Conservation (phyloP, 92 coral and sea anemone species). For the Porites lobata region DNA sequence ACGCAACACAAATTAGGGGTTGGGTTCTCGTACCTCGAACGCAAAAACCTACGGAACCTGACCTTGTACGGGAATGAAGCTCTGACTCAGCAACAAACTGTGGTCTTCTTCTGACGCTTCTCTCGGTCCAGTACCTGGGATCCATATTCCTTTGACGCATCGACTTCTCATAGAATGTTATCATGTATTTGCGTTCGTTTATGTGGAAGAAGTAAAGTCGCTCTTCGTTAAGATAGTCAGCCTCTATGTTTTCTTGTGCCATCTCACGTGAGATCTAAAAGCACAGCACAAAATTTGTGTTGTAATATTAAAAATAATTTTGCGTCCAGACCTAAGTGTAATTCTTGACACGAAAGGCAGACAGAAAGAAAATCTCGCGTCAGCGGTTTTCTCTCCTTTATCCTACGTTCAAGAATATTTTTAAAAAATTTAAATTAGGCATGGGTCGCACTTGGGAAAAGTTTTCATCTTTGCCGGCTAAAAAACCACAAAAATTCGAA, state of each 20-base stretch:
- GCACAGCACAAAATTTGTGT: neutral
- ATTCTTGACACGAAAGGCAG: too few species aligned
- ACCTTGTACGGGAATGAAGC: neutral
- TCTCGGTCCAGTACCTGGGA: neutral
- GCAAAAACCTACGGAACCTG: neutral
- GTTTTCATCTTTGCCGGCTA: too few species aligned
- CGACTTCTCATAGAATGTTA: constrained; percentile 1
- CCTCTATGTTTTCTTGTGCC: constrained; percentile 29
- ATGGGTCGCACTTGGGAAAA: too few species aligned
- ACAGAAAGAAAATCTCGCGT: too few species aligned
- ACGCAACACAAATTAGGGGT: too few species aligned
- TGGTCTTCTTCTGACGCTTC: constrained; percentile 28
- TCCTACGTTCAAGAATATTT: too few species aligned
- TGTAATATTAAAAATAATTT: too few species aligned
- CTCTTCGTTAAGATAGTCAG: neutral
- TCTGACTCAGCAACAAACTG: neutral
- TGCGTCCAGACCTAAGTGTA: too few species aligned
- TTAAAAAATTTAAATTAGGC: too few species aligned
- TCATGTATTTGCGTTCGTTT: neutral
- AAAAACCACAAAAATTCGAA: too few species aligned
- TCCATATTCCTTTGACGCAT: constrained; percentile 31
- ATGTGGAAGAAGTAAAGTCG: neutral
- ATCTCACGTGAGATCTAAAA: neutral
- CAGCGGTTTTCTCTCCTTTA: too few species aligned
- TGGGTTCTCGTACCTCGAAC: too few species aligned